Conservation (phyloP, 2,888 invertebrate genomes). For the Pocota personata region DNA sequence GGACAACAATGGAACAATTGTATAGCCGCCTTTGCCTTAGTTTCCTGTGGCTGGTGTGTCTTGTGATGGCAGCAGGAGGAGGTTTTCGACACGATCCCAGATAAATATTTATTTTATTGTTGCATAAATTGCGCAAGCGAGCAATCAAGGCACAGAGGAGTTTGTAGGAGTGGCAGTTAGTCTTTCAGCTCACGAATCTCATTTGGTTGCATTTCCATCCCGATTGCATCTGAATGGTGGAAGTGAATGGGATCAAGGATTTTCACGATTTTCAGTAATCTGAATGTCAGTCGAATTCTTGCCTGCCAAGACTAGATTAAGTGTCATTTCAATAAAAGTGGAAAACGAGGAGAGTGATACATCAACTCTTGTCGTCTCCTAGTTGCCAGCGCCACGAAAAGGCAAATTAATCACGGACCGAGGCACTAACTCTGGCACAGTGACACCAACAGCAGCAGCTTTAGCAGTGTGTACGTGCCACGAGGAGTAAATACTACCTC, state of each 20-base stretch:
- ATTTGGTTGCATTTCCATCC: slow-evolving; percentile 54
- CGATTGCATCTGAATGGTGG: slow-evolving; percentile 15
- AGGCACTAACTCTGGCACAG: slow-evolving; percentile 5
- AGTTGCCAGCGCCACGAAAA: slow-evolving; percentile 33
- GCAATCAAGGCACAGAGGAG: slow-evolving; percentile 61
- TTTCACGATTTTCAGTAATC: slow-evolving; percentile 17
- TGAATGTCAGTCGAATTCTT: not conserved
- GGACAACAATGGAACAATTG: slow-evolving; percentile 69
- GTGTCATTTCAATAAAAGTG: slow-evolving; percentile 5
- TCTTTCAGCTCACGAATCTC: slow-evolving; percentile 61
- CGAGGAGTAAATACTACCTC: slow-evolving; percentile 20
- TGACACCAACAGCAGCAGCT: slow-evolving; percentile 22
- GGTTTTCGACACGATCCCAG: slow-evolving; percentile 81
- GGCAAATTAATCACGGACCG: slow-evolving; percentile 52
- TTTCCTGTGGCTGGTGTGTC: slow-evolving; percentile 22
- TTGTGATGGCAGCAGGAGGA: slow-evolving; percentile 76
- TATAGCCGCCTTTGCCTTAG: slow-evolving; percentile 18
- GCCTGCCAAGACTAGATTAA: not conserved
- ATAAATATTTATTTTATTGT: slow-evolving; percentile 82
- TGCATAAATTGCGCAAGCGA: slow-evolving; percentile 69
- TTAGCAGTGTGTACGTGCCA: slow-evolving; percentile 29
- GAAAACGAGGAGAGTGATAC: slow-evolving; percentile 24
- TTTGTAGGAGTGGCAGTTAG: slow-evolving; percentile 54
- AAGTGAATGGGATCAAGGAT: slow-evolving; percentile 49
- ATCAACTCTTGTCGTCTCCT: slow-evolving; percentile 47